These are phyloP conservation scores for Ammodytes dubius DNA, from an alignment of 2,113 vertebrate genomes.

Conservation along the genomic window DNA sequence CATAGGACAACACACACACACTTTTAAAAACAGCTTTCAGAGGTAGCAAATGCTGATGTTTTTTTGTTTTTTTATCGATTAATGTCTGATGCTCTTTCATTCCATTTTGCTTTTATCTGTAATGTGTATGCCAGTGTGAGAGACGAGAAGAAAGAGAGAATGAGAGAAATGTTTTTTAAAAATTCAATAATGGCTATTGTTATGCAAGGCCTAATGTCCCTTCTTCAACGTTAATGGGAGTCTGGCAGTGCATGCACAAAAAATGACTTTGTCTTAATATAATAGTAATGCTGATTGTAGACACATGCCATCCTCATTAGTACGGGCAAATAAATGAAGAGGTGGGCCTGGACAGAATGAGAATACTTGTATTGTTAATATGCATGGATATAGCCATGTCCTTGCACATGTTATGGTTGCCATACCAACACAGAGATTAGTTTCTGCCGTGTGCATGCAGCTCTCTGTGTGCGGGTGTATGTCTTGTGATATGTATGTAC, in stretches of 20 bases:
- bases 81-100: constrained; percentile 5
- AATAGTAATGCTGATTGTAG: constrained; percentile 5
- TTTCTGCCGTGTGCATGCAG: constrained; percentile 46
- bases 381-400: constrained; percentile 18
- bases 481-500: constrained; percentile 18
- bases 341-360: constrained; percentile 6
- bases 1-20: constrained; percentile 22
- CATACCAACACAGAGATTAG: constrained; percentile 66
- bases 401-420: constrained; percentile 62
- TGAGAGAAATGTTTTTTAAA: constrained; percentile 19
- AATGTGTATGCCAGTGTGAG: constrained; percentile 4
- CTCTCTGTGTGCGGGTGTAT: constrained; percentile 28
- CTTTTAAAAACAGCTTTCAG: constrained; percentile 30
- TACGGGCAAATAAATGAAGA: constrained; percentile 12
- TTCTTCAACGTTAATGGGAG: constrained; percentile 26
- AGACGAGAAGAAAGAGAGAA: not conserved
- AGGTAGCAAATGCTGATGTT: constrained; percentile 1
- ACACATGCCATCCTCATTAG: constrained; percentile 16
- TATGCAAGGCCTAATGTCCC: constrained; percentile 45
- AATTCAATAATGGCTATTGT: constrained; percentile 39
- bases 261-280: constrained; percentile 46
- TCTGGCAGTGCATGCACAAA: constrained; percentile 19
- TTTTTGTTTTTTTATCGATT: constrained; percentile 1
- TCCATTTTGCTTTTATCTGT: not conserved
- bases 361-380: constrained; percentile 4